Evolutionary conservation across 2,888 invertebrate genomes (phyloP), one percentile per base, ranked within the genome.

Genomic region (Drosophila flavopinicola): DNA sequence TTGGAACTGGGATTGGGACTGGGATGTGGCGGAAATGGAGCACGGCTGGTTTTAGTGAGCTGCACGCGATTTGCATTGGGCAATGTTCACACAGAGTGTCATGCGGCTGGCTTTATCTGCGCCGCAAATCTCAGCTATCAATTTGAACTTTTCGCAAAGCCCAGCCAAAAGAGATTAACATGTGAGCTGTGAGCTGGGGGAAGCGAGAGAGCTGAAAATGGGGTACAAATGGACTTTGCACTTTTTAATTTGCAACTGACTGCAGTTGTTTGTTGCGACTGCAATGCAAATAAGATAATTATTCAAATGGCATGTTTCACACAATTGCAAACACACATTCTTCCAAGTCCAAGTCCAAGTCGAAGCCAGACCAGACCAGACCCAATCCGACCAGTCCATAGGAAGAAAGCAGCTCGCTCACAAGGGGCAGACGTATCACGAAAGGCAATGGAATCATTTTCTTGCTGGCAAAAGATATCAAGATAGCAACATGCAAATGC

Each of bases 301-400:
- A 89, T 88, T 88, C 88, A 88, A 88, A 89, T 88, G 79, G 89
- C 88, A 89, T 88, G 88, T 88, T 89, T 89, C 89, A 89, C 89
- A 88, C 88, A 89, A 89, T 88, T 87, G 84, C 87, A 79, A 79
- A 77, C 73, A 74, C 78, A 82, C 74, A 84, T 85, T 84, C 86
- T 53, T 66, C 29, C 61, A 54, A 75, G 72, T 75, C 72, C 68
- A n/a, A n/a, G n/a, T n/a, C n/a, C n/a, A n/a, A n/a, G n/a, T n/a
- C n/a, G n/a, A n/a, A n/a, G n/a, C n/a, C n/a, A 72, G 64, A 53
- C 25, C 48, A 53, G 54, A 45, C 61, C 45, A 66, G 52, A 37
- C 49, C 54, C n/a, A n/a, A n/a, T n/a, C n/a, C n/a, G n/a, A 24
- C 54, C 27, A 37, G 7, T 23, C 27, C 33, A 6, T 25, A 35